phyloP scores from a whole-genome alignment of 2,888 invertebrate genomes.

The Microdon myrmicae region DNA sequence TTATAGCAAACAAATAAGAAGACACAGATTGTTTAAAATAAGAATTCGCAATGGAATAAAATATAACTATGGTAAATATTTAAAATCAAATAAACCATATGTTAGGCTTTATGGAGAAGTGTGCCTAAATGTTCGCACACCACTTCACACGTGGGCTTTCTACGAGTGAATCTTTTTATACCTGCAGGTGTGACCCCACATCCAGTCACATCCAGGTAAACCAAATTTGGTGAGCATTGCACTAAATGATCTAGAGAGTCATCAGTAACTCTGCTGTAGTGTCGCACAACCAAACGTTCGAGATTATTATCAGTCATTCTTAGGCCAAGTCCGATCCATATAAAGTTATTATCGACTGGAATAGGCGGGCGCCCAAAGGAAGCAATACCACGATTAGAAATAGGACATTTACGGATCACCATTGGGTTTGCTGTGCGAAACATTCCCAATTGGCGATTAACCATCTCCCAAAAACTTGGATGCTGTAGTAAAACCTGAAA shows the following conservation, averaged over 20 bases:
- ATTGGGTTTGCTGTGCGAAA: conserved; percentile 14
- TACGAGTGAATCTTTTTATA: conserved; percentile 71
- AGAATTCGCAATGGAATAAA: too few species aligned
- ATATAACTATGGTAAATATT: too few species aligned
- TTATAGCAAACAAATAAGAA: too few species aligned
- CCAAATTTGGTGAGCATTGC: conserved; percentile 71
- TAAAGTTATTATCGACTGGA: conserved; percentile 62
- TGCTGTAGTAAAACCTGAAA: conserved; percentile 59
- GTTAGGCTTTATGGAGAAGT: too few species aligned
- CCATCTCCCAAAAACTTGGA: conserved; percentile 63
- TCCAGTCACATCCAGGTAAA: conserved; percentile 74
- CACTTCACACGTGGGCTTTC: conserved; percentile 72
- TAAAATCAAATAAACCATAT: too few species aligned
- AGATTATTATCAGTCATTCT: conserved; percentile 68
- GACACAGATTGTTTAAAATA: too few species aligned
- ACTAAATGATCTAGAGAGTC: conserved; percentile 72
- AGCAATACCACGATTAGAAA: conserved; percentile 65
- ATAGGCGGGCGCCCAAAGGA: conserved; percentile 63
- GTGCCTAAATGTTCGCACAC: conserved; percentile 56
- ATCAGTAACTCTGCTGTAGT: conserved; percentile 74
- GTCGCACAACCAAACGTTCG: conserved; percentile 69
- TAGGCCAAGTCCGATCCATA: conserved; percentile 64
- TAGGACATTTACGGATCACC: conserved; percentile 36
- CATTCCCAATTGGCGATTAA: conserved; percentile 55
- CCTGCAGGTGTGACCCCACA: conserved; percentile 74